These are phyloP conservation scores for Lumbricus terrestris DNA, from an alignment of 2,888 invertebrate genomes.

Conservation along the genomic window DNA sequence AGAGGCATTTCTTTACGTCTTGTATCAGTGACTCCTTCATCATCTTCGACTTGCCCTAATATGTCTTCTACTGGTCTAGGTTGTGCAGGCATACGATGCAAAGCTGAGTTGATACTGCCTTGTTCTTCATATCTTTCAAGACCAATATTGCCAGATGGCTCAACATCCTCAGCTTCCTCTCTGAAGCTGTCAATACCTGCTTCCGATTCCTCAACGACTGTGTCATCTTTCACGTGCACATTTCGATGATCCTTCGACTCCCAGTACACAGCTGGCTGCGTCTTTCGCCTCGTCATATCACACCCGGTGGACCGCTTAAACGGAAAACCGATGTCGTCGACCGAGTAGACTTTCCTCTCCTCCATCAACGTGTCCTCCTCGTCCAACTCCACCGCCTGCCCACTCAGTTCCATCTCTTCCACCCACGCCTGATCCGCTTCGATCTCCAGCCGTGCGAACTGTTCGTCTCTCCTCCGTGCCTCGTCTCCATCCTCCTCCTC, in stretches of 20 bases:
- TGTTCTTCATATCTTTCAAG: neutral
- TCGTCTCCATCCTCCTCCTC: neutral
- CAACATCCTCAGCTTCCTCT: neutral
- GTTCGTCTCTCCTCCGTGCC: neutral
- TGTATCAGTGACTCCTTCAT: neutral
- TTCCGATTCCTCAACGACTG: neutral
- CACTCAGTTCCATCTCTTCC: neutral
- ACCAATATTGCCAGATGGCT: neutral
- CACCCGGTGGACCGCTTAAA: neutral
- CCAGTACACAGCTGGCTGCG: neutral
- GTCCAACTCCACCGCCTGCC: neutral
- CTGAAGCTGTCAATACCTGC: neutral
- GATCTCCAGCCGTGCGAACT: neutral
- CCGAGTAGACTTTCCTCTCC: neutral
- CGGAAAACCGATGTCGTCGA: neutral
- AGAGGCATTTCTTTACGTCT: neutral
- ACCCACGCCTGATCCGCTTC: conserved; percentile 9
- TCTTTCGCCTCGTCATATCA: conserved; percentile 7
- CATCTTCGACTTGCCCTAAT: neutral
- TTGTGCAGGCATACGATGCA: neutral
- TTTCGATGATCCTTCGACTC: neutral
- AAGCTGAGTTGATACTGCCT: neutral
- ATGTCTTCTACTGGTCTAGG: neutral
- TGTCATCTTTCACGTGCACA: neutral
- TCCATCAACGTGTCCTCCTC: neutral